A percentile compares a stretch with the other conserved stretches of the same genome.
Evolutionary conservation across 2,888 invertebrate species (phyloP).

Genomic region (Leptopilina myrica): DNA sequence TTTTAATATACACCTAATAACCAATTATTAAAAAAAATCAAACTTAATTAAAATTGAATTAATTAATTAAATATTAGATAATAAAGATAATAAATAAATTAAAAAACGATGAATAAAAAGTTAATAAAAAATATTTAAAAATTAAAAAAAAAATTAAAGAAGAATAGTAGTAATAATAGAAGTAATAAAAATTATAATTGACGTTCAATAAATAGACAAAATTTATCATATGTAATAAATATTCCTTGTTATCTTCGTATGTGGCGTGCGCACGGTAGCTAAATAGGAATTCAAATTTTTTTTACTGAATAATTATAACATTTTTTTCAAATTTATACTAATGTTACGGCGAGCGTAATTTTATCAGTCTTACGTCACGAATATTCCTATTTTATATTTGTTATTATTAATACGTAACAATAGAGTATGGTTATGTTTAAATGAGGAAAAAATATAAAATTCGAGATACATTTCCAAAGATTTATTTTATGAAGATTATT

Average conservation of each 20-base stretch:
- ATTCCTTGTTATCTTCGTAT: neutral
- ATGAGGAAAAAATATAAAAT: neutral
- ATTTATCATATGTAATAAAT: conserved; percentile 24
- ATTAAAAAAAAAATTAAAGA: too few species aligned
- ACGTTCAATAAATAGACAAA: neutral
- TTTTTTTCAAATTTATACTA: conserved; percentile 13
- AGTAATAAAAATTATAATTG: too few species aligned
- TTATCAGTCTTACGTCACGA: conserved; percentile 21
- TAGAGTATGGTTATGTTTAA: neutral
- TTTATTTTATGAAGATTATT: conserved; percentile 8
- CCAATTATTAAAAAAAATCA: too few species aligned
- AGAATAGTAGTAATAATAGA: too few species aligned
- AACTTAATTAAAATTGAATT: too few species aligned
- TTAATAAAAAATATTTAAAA: too few species aligned
- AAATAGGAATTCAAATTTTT: neutral
- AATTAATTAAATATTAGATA: too few species aligned
- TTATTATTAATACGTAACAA: conserved; percentile 30
- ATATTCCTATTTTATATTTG: neutral
- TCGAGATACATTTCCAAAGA: conserved; percentile 27
- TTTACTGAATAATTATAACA: conserved; percentile 9
- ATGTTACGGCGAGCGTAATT: conserved; percentile 17
- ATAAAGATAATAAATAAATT: too few species aligned
- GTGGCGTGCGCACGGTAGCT: neutral
- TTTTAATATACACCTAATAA: too few species aligned
- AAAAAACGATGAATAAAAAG: too few species aligned